A percentile compares a stretch with the other conserved stretches of the same genome.
These are phyloP conservation scores for Pangasius krempfi DNA, from an alignment of 2,797 vertebrate genomes.

Conservation along the genomic window DNA sequence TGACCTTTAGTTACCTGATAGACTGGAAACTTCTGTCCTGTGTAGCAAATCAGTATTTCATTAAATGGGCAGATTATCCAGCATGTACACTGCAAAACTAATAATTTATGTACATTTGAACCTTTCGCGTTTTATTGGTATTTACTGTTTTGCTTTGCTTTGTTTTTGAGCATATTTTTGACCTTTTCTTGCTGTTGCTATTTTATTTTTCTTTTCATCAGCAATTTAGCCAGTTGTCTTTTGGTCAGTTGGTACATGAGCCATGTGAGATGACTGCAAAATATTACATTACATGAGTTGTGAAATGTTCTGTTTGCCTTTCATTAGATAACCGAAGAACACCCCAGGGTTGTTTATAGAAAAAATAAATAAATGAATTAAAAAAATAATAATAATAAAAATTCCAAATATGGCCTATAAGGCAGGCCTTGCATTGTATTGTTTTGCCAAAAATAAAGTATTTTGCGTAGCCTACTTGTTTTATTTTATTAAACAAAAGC, in stretches of 20 bases:
- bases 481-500: neutral
- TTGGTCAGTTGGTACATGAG: neutral
- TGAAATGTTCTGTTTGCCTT: neutral
- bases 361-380: no score
- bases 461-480: slow-evolving; percentile 36
- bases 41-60: neutral
- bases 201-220: slow-evolving; percentile 8
- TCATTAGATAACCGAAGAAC: neutral
- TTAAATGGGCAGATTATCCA: neutral
- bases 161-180: slow-evolving; percentile 10
- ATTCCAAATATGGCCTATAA: neutral
- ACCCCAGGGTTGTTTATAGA: neutral
- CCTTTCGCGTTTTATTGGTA: neutral
- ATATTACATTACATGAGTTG: neutral
- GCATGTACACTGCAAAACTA: neutral
- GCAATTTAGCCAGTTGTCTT: slow-evolving; percentile 51
- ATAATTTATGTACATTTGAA: neutral
- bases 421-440: slow-evolving; percentile 51
- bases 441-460: slow-evolving; percentile 67
- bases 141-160: neutral
- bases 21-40: neutral
- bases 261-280: neutral
- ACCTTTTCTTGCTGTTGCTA: neutral
- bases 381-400: no score
- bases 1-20: neutral